Evolutionary conservation across 2,797 vertebrate genomes (phyloP).

Genomic region (Onychomys torridus): DNA sequence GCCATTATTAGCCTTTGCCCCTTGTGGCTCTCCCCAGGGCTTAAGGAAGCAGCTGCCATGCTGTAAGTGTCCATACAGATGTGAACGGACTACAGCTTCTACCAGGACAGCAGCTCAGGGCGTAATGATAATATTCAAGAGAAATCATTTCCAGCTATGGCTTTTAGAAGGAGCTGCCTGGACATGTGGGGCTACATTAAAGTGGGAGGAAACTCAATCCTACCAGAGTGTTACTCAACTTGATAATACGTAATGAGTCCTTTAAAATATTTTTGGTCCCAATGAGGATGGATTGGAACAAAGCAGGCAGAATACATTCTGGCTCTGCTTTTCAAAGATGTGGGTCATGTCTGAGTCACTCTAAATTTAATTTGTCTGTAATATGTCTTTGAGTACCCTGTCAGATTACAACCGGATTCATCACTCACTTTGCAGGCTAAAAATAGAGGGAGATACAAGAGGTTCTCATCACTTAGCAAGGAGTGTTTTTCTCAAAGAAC

Average conservation of each 20-base stretch:
- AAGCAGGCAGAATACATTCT: conserved; percentile 25
- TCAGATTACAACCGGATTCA: conserved; percentile 68
- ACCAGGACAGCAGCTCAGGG: neutral
- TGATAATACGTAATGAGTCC: neutral
- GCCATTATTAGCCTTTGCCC: neutral
- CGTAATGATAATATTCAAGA: conserved; percentile 8
- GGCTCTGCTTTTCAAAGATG: conserved; percentile 62
- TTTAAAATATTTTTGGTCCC: neutral
- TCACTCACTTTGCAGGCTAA: conserved; percentile 62
- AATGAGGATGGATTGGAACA: conserved; percentile 7
- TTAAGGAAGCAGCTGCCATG: neutral
- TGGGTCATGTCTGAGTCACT: neutral
- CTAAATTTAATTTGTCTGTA: conserved; percentile 69
- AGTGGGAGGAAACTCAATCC: conserved; percentile 33
- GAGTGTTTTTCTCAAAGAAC: conserved; percentile 12
- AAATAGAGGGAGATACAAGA: conserved; percentile 60
- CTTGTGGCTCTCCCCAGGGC: neutral
- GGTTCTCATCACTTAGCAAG: conserved; percentile 52
- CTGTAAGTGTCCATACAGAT: neutral
- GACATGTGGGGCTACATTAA: conserved; percentile 44
- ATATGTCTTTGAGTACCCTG: conserved; percentile 62
- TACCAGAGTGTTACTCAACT: neutral
- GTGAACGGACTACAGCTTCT: neutral
- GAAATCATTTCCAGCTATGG: conserved; percentile 31
- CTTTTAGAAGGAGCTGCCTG: conserved; percentile 37